Percentiles rank a stretch among this genome's conserved stretches.
phyloP scores from a whole-genome alignment of 37 sponge, comb jelly and placozoan genomes.

The Hormiphora californensis region DNA sequence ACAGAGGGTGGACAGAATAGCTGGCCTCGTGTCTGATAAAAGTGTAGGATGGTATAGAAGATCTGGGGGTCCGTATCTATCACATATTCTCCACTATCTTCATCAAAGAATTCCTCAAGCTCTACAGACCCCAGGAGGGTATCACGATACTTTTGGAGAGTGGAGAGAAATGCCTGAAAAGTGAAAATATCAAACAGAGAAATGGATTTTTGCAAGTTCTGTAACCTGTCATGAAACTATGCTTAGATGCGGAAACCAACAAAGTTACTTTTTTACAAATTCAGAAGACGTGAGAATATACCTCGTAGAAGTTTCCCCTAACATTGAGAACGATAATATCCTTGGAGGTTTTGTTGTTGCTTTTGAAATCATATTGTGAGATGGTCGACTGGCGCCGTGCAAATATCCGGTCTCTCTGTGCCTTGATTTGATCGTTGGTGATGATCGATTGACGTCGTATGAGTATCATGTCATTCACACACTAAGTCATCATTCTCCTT shows the following conservation, averaged over 20 bases:
- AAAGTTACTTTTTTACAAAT: no score
- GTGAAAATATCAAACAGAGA: no score
- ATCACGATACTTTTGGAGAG: not conserved
- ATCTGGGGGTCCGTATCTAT: slow-evolving; percentile 52
- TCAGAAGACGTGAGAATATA: not conserved
- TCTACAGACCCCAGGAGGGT: slow-evolving; percentile 38
- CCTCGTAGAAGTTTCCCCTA: slow-evolving; percentile 19
- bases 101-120: not conserved
- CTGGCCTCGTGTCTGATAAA: slow-evolving; percentile 30
- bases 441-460: slow-evolving; percentile 23
- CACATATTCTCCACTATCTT: not conserved
- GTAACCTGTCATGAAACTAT: no score
- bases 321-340: slow-evolving; percentile 22
- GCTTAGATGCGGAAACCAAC: no score
- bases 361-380: not conserved
- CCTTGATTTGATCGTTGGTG: not conserved
- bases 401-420: slow-evolving; percentile 4
- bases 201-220: no score
- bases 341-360: not conserved
- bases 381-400: not conserved
- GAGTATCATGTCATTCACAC: not conserved
- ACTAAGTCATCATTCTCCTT: no score
- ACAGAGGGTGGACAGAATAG: slow-evolving; percentile 34
- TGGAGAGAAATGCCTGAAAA: slow-evolving; percentile 16
- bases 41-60: slow-evolving; percentile 52